These are phyloP conservation scores for Drosophila lacteicornis DNA, from an alignment of 1,140 invertebrate genomes.

Conservation along the genomic window DNA sequence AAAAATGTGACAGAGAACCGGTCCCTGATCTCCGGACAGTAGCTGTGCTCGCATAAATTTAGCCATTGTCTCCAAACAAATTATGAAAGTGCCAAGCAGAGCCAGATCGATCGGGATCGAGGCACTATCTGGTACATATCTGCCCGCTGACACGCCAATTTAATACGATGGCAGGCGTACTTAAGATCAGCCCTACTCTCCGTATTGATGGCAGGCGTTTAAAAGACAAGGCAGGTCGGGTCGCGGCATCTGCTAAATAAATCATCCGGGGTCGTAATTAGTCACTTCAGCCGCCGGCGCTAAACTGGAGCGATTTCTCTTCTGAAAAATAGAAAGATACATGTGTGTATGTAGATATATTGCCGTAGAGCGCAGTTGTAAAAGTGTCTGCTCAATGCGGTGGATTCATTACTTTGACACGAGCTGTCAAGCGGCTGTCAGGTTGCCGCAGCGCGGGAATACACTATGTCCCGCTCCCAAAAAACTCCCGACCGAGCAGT, in stretches of 20 bases:
- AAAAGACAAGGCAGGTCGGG: slow-evolving; percentile 55
- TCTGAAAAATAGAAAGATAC: slow-evolving; percentile 12
- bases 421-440: slow-evolving; percentile 84
- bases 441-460: slow-evolving; percentile 74
- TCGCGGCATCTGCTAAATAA: slow-evolving; percentile 75
- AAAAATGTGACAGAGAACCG: slow-evolving; percentile 41
- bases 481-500: slow-evolving; percentile 14
- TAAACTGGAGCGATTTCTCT: slow-evolving; percentile 80
- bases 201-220: slow-evolving; percentile 65
- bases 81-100: slow-evolving; percentile 53
- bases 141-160: slow-evolving; percentile 44
- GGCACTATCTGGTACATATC: slow-evolving; percentile 41
- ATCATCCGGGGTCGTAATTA: slow-evolving; percentile 80
- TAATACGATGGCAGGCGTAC: slow-evolving; percentile 21
- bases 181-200: slow-evolving; percentile 27
- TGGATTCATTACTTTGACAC: slow-evolving; percentile 85
- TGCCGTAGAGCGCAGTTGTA: slow-evolving; percentile 57
- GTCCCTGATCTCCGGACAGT: slow-evolving; percentile 43
- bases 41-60: slow-evolving; percentile 72
- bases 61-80: slow-evolving; percentile 33
- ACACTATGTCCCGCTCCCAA: slow-evolving; percentile 54
- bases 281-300: slow-evolving; percentile 78
- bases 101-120: slow-evolving; percentile 51
- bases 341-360: slow-evolving; percentile 27
- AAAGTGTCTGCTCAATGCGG: slow-evolving; percentile 81